A percentile compares a stretch with the other conserved stretches of the same genome.
phyloP scores from a whole-genome alignment of 2,888 invertebrate species.

The Xanthia togata region DNA sequence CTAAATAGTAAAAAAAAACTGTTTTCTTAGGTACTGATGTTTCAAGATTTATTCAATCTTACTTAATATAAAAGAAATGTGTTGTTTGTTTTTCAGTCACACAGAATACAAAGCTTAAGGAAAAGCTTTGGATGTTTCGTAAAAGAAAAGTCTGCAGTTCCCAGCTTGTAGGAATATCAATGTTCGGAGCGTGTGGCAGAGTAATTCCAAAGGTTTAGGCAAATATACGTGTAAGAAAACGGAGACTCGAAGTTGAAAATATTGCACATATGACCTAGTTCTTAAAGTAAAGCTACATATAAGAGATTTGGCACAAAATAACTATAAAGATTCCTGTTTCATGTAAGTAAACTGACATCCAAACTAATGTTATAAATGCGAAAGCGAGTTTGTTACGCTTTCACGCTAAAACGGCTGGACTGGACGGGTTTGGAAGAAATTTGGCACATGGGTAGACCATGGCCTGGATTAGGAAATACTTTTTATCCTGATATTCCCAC shows the following conservation, averaged over 20 bases:
- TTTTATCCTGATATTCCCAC: no score
- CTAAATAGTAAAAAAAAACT: no score
- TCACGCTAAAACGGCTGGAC: no score
- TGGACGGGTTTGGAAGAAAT: no score
- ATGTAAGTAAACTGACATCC: no score
- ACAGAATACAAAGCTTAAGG: constrained; percentile 6
- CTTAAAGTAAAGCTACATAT: not conserved
- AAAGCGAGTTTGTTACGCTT: no score
- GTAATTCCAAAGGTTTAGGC: constrained; percentile 41
- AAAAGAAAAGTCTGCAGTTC: constrained; percentile 36
- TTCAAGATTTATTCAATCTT: not conserved
- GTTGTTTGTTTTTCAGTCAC: constrained; percentile 19
- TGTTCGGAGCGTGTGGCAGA: constrained; percentile 20
- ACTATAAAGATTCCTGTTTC: not conserved
- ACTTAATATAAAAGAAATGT: no score
- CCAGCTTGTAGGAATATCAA: constrained; percentile 53
- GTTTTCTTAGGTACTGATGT: no score
- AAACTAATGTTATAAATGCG: no score
- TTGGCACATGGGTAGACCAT: no score
- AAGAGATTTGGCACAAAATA: not conserved
- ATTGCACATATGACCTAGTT: constrained; percentile 20
- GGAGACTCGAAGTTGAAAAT: constrained; percentile 9
- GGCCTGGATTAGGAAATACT: no score
- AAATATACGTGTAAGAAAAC: constrained; percentile 32
- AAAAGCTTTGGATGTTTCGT: constrained; percentile 18